A percentile compares a stretch with the other conserved stretches of the same genome.
phyloP scores from a whole-genome alignment of 1,140 invertebrate genomes.

The Pseudomyrmex flavicornis region DNA sequence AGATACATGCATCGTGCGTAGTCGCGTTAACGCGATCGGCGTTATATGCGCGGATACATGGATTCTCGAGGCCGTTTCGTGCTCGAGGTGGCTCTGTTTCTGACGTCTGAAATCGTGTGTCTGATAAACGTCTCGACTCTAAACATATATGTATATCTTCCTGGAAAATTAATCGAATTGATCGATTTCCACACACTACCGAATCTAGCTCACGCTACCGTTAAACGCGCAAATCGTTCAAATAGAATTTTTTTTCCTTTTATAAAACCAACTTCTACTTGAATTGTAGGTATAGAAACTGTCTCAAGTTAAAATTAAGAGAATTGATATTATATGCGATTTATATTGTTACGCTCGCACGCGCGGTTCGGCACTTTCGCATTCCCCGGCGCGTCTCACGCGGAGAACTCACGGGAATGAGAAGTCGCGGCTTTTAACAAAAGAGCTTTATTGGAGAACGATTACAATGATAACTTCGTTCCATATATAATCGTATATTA shows the following conservation, averaged over 20 bases:
- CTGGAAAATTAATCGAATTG: slow-evolving; percentile 17
- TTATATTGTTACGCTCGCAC: no score
- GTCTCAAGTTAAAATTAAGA: no score
- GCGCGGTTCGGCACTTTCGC: background rate
- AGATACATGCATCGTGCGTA: slow-evolving; percentile 35
- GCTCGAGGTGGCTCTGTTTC: slow-evolving; percentile 7
- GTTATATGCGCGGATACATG: background rate
- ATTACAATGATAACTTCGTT: no score
- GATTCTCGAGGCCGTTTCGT: background rate
- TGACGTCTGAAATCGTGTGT: slow-evolving; percentile 25
- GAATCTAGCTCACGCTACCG: background rate
- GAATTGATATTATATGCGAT: no score
- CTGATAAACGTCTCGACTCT: slow-evolving; percentile 14
- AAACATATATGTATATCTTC: background rate
- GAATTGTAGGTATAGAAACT: no score
- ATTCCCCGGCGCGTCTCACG: no score
- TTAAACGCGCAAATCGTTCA: no score
- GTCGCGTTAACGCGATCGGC: slow-evolving; percentile 20
- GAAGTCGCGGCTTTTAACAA: no score
- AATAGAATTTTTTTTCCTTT: no score
- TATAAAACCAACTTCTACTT: no score
- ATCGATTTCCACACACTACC: background rate
- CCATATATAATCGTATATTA: background rate
- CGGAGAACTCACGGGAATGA: background rate
- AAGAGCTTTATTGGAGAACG: no score